phyloP scores from a whole-genome alignment of 2,797 vertebrate genomes.

The Coracias cyanogaster region DNA sequence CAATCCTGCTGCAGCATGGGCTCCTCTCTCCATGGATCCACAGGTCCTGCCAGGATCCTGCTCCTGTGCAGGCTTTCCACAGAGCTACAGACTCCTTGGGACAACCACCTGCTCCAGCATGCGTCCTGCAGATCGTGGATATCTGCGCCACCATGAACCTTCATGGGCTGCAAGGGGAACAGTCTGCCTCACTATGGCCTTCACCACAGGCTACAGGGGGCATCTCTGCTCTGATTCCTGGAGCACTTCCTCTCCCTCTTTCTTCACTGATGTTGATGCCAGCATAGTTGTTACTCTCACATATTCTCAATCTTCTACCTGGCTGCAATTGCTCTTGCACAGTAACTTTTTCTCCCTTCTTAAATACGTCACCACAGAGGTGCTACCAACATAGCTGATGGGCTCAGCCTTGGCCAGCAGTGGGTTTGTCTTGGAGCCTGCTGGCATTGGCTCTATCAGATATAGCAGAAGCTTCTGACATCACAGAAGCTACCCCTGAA shows the following conservation, averaged over 20 bases:
- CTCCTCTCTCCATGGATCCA: background rate
- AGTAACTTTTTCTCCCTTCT: background rate
- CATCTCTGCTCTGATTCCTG: background rate
- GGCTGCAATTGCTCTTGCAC: background rate
- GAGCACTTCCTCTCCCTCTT: background rate
- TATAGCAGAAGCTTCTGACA: background rate
- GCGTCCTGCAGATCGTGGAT: background rate
- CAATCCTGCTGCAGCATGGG: background rate
- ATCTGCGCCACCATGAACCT: background rate
- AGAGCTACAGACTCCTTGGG: background rate
- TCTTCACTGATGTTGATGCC: background rate
- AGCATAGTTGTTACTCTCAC: background rate
- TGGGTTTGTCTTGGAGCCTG: background rate
- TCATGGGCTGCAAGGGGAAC: too few species aligned
- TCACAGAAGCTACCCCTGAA: background rate
- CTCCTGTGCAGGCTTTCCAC: background rate
- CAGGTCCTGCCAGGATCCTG: background rate
- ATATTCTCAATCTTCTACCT: background rate
- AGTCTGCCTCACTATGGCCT: background rate
- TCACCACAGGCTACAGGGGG: background rate
- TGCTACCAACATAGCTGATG: rapidly evolving
- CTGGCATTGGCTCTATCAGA: background rate
- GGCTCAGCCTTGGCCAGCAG: background rate
- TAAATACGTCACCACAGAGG: background rate
- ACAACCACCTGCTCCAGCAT: background rate